phyloP scores from a whole-genome alignment of 2,113 vertebrate genomes.

The Crotalus tigris region DNA sequence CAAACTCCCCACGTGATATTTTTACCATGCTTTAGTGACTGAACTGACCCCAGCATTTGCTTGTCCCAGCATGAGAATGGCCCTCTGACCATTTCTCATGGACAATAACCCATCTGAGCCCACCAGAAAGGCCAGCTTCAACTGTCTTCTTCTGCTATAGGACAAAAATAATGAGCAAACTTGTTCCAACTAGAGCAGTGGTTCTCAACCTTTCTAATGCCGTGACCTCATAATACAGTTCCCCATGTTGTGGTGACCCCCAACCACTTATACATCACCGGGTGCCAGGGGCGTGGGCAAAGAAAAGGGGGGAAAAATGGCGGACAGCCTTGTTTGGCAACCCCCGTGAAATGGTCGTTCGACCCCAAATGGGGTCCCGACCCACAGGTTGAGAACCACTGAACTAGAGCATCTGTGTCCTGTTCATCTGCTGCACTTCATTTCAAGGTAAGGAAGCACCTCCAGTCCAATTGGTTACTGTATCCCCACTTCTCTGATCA shows the following conservation, averaged over 20 bases:
- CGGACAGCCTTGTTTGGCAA: no score
- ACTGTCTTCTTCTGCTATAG: background rate
- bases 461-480: background rate
- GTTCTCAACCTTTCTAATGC: no score
- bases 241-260: no score
- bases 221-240: no score
- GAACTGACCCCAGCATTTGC: background rate
- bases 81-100: background rate
- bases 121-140: background rate
- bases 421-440: background rate
- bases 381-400: no score
- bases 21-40: background rate
- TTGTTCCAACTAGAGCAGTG: background rate
- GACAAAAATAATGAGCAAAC: background rate
- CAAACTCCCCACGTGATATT: background rate
- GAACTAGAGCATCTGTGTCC: background rate
- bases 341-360: no score
- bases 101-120: background rate
- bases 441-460: background rate
- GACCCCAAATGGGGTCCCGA: no score
- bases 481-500: background rate
- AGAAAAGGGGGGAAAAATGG: no score
- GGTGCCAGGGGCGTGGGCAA: no score
- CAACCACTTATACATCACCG: no score
- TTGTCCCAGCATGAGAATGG: background rate